Percentiles rank a stretch among this genome's conserved stretches.
phyloP scores from a whole-genome alignment of 1,140 invertebrate genomes.

The Drosophila triauraria region DNA sequence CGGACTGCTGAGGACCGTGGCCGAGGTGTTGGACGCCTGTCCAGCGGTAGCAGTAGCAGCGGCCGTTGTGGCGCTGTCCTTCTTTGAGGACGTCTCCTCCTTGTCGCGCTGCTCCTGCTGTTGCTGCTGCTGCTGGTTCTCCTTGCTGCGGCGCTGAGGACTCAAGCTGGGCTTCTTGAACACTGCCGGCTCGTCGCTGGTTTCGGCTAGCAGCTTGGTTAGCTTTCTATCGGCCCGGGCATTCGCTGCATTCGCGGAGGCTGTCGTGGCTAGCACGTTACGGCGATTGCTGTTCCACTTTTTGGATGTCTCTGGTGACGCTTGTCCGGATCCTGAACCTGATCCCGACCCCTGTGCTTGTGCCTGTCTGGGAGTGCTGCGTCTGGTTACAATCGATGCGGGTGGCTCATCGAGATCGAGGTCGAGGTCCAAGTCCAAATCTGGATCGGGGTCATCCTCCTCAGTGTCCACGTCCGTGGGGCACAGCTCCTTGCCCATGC shows the following conservation, averaged over 20 bases:
- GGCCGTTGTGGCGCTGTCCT: not conserved
- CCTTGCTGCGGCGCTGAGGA: conserved; percentile 20
- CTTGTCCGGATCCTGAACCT: conserved; percentile 4
- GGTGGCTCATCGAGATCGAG: conserved; percentile 44
- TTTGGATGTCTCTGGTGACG: not conserved
- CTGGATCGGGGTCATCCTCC: conserved; percentile 53
- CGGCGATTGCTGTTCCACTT: conserved; percentile 3
- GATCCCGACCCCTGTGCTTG: not conserved
- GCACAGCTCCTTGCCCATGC: conserved; percentile 72
- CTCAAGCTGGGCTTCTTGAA: conserved; percentile 66
- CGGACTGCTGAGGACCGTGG: conserved; percentile 4
- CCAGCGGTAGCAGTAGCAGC: not conserved
- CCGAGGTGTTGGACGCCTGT: conserved; percentile 8
- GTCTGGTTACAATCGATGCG: conserved; percentile 22
- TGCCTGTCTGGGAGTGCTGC: conserved; percentile 1
- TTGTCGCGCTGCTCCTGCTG: conserved; percentile 22
- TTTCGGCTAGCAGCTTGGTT: conserved; percentile 52
- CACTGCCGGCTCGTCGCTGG: conserved; percentile 40
- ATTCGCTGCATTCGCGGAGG: conserved; percentile 37
- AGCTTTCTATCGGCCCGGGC: conserved; percentile 47
- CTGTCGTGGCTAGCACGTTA: conserved; percentile 51
- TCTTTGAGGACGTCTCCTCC: not conserved
- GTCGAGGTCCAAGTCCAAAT: conserved; percentile 45
- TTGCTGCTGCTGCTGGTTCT: conserved; percentile 23
- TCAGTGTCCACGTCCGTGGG: conserved; percentile 59